phyloP scores from a whole-genome alignment of 2,113 vertebrate genomes.

The Myotis yumanensis region DNA sequence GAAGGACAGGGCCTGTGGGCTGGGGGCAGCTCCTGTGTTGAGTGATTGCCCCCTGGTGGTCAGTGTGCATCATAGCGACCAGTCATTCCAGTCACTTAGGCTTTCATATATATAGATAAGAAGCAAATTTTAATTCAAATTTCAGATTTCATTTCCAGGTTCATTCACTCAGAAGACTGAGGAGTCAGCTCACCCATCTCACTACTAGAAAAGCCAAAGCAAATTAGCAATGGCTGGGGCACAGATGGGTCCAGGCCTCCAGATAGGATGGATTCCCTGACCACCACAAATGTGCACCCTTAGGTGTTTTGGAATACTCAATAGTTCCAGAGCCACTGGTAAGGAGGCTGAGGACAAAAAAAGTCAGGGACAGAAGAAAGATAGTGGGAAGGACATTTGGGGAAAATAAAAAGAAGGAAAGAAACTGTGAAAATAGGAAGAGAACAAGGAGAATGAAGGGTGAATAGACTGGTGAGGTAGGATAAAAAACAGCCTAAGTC shows the following conservation, averaged over 20 bases:
- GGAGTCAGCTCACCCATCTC: not conserved
- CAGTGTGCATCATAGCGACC: too few species aligned
- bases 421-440: not conserved
- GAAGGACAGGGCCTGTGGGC: too few species aligned
- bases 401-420: not conserved
- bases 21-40: too few species aligned
- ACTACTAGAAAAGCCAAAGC: not conserved
- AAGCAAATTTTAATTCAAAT: not conserved
- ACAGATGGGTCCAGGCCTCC: not conserved
- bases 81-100: too few species aligned
- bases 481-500: not conserved
- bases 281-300: not conserved
- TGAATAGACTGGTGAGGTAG: not conserved
- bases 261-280: not conserved
- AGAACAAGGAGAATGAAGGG: not conserved
- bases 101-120: not conserved
- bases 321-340: not conserved
- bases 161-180: not conserved
- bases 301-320: not conserved
- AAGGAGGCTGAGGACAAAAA: not conserved
- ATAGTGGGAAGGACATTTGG: not conserved
- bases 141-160: not conserved
- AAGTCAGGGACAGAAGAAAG: not conserved
- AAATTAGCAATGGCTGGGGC: not conserved
- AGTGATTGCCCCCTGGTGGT: too few species aligned